phyloP scores from a whole-genome alignment of 2,797 vertebrate species.

The Darevskia nairensis region DNA sequence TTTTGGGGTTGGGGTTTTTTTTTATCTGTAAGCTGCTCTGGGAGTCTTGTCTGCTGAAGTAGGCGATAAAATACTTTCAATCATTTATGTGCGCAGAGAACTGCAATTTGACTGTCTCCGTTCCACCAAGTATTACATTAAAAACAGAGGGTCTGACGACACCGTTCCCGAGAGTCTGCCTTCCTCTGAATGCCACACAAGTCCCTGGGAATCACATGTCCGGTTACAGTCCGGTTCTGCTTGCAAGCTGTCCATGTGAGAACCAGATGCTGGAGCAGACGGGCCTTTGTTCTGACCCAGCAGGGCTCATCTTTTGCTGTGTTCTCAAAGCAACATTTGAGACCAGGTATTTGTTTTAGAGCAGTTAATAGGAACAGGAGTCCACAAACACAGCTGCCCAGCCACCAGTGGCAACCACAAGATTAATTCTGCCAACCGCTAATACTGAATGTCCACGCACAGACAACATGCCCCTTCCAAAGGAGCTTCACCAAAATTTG shows the following conservation, averaged over 20 bases:
- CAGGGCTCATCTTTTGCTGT: too few relatives aligned
- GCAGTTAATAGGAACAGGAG: neutral
- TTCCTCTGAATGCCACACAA: neutral
- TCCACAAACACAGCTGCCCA: neutral
- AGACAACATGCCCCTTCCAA: neutral
- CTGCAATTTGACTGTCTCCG: neutral
- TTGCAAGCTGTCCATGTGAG: too few relatives aligned
- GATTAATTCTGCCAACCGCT: neutral
- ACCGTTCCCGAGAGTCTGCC: too few relatives aligned
- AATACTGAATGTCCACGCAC: neutral
- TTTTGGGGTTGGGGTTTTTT: too few relatives aligned
- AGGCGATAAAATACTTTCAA: too few relatives aligned
- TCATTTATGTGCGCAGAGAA: neutral
- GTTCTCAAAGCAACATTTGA: neutral
- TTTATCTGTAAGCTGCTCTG: too few relatives aligned
- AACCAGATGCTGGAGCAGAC: too few relatives aligned
- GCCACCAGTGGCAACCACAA: neutral
- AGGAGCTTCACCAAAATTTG: neutral
- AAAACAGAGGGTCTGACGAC: neutral
- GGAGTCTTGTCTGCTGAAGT: too few relatives aligned
- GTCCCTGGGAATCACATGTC: too few relatives aligned
- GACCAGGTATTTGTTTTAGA: neutral
- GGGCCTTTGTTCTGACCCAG: too few relatives aligned
- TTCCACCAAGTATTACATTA: neutral
- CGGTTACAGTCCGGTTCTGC: too few relatives aligned